Conservation (phyloP, 2,888 invertebrate genomes). For the Microctonus hyperodae region DNA sequence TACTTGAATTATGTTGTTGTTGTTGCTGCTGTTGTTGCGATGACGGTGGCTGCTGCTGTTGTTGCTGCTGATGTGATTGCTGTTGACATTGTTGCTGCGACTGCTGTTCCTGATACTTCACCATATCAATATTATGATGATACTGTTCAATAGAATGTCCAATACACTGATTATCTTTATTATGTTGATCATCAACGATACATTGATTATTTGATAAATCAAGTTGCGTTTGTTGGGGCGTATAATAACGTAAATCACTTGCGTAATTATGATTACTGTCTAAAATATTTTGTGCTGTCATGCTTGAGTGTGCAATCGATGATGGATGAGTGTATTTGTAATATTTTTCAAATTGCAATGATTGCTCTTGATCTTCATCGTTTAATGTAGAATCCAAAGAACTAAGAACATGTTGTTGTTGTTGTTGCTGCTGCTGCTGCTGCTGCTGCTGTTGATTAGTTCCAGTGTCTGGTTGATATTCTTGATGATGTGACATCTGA, state of each 20-base stretch:
- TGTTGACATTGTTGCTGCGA: conserved; percentile 49
- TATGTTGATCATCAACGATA: conserved; percentile 57
- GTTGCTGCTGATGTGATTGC: conserved; percentile 48
- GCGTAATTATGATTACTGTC: conserved; percentile 69
- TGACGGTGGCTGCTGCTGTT: conserved; percentile 42
- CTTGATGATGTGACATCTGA: conserved; percentile 58
- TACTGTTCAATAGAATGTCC: conserved; percentile 58
- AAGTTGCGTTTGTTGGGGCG: conserved; percentile 56
- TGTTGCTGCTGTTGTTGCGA: conserved; percentile 46
- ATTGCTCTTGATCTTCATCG: conserved; percentile 56
- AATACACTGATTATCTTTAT: conserved; percentile 55
- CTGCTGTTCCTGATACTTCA: conserved; percentile 55
- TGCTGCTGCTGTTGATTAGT: neutral
- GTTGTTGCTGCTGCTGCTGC: conserved; percentile 33
- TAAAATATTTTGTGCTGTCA: conserved; percentile 55
- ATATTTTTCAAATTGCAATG: conserved; percentile 58
- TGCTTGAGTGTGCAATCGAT: conserved; percentile 50
- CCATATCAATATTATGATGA: conserved; percentile 55
- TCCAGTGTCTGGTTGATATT: too few relatives aligned
- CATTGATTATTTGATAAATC: conserved; percentile 57
- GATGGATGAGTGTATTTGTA: conserved; percentile 55
- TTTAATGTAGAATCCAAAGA: conserved; percentile 53
- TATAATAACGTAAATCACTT: conserved; percentile 60
- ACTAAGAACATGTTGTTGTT: conserved; percentile 53
- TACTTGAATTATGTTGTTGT: conserved; percentile 46